These are phyloP conservation scores for Molorchus minor DNA, from an alignment of 2,888 invertebrate species.

Conservation along the genomic window DNA sequence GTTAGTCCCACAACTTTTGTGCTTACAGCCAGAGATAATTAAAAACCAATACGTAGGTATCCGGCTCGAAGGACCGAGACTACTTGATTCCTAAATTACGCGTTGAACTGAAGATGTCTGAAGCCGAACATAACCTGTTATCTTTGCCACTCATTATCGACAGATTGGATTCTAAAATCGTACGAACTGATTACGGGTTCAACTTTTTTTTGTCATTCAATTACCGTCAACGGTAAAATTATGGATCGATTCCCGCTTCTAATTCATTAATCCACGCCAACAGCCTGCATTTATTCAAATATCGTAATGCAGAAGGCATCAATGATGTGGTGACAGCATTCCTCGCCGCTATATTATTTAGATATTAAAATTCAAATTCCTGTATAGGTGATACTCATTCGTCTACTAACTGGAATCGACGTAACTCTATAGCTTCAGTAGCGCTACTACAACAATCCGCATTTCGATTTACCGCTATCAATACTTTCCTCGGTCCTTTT, in stretches of 20 bases:
- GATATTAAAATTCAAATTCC: slow-evolving; percentile 9
- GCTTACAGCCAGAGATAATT: too few species aligned
- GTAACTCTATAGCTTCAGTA: neutral
- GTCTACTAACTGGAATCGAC: neutral
- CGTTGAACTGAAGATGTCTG: too few species aligned
- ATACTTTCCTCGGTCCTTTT: neutral
- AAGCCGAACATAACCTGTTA: too few species aligned
- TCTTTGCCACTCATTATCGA: too few species aligned
- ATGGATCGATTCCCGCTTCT: neutral
- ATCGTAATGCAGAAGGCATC: neutral
- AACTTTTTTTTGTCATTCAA: neutral
- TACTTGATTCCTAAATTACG: too few species aligned
- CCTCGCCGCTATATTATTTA: neutral
- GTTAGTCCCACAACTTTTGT: too few species aligned
- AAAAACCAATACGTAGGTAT: too few species aligned
- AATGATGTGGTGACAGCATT: slow-evolving; percentile 1
- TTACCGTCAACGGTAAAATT: neutral
- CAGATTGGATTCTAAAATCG: neutral
- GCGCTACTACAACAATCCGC: neutral
- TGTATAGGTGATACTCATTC: neutral
- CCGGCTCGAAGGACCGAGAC: too few species aligned
- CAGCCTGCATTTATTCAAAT: slow-evolving; percentile 5
- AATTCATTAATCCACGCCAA: neutral
- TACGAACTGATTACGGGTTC: neutral
- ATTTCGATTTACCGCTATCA: neutral